phyloP scores from a whole-genome alignment of 2,113 vertebrate species.

The Ceratotherium simum region DNA sequence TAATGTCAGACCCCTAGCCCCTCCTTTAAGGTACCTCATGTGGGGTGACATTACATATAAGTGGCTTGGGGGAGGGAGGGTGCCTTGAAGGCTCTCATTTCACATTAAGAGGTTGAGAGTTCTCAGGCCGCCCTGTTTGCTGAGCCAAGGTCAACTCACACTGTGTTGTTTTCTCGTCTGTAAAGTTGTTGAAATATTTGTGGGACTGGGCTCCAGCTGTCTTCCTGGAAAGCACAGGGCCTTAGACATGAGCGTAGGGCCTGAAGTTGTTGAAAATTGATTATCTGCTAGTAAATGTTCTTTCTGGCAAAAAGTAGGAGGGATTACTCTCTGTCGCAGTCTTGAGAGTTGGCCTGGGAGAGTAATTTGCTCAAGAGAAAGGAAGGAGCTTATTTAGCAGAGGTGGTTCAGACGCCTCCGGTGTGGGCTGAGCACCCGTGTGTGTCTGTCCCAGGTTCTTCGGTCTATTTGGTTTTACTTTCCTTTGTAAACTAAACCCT shows the following conservation, averaged over 20 bases:
- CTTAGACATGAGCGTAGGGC: not conserved
- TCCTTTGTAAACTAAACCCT: not conserved
- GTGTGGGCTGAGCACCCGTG: too few relatives aligned
- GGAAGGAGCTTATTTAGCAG: not conserved
- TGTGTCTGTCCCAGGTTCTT: not conserved
- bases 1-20: not conserved
- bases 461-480: not conserved
- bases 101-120: not conserved
- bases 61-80: not conserved
- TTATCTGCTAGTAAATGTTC: not conserved
- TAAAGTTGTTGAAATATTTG: not conserved
- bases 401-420: accelerated
- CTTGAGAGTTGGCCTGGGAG: not conserved
- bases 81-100: not conserved
- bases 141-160: not conserved
- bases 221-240: not conserved
- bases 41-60: not conserved
- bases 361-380: not conserved
- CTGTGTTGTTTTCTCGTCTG: not conserved
- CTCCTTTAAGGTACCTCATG: not conserved
- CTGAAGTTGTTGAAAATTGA: not conserved
- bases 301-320: not conserved
- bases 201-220: not conserved
- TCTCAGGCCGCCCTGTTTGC: not conserved
- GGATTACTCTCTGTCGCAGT: not conserved